phyloP scores from a whole-genome alignment of 2,113 vertebrate species.

The Cyanistes caeruleus region DNA sequence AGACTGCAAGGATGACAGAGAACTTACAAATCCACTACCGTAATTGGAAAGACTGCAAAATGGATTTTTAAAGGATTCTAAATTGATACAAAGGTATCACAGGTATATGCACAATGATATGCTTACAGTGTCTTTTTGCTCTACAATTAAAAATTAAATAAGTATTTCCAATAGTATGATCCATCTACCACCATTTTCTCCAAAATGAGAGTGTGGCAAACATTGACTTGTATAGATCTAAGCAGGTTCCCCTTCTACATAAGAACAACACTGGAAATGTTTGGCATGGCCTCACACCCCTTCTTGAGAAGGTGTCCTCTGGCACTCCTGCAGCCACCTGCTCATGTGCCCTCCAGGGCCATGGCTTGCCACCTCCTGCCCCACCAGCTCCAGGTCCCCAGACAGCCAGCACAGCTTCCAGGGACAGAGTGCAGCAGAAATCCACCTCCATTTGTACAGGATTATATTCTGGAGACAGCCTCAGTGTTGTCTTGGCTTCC shows the following conservation, averaged over 20 bases:
- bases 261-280: background rate
- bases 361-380: background rate
- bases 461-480: background rate
- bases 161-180: background rate
- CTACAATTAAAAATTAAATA: background rate
- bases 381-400: background rate
- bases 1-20: background rate
- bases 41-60: background rate
- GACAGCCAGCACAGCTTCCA: background rate
- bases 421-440: background rate
- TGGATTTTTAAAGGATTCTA: background rate
- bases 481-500: background rate
- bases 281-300: fast-evolving
- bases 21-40: background rate
- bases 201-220: background rate
- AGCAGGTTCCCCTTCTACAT: background rate
- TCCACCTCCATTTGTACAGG: background rate
- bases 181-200: background rate
- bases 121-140: background rate
- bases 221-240: background rate
- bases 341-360: fast-evolving
- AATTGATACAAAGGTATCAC: background rate
- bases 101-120: background rate
- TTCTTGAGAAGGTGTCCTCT: background rate
- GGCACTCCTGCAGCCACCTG: fast-evolving